Evolutionary conservation across 2,113 vertebrate genomes (phyloP), one percentile per base, ranked within the genome.

Genomic region (Pandion haliaetus): DNA sequence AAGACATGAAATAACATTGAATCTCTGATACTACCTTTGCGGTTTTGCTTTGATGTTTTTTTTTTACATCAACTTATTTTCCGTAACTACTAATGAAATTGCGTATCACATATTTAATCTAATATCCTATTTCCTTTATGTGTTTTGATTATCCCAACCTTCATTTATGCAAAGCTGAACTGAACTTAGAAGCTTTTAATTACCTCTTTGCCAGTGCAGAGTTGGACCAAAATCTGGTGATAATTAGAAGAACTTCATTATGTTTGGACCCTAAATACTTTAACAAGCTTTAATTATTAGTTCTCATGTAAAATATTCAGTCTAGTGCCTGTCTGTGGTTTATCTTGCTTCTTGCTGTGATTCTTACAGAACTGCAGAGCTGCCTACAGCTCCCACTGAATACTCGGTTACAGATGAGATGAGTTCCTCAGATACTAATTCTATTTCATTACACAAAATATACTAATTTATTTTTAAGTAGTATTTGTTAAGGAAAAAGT

Each of bases 21-120:
- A 25, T 15, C 54, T 66, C 47, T 32, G 32, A 59, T 50, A 6
- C 8, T 24, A 4, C 0, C 0, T 10, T 12, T 38, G 32, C 24
- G 20, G 34, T 10, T 26, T 61, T 5, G 44, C 5, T 50, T 85
- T 52, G 17, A 24, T 16, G 31, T 3, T 1, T 5, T 6, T 6
- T n/a, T 59, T 57, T 34, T 8, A 32, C 2, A 3, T 26, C 9
- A 36, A 44, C 4, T 36, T 23, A 6, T 54, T 84, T 84, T 42
- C 44, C 17, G 0, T 28, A 67, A 25, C 52, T 74, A 6, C 29
- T 31, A 42, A 40, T 44, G 40, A 44, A 67, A 89, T 3, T 40
- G 26, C 19, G 4, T 8, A 28, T 47, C 52, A 38, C 8, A 1
- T 45, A 12, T 54, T 84, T 67, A 63, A 54, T 54, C 10, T 79